A percentile compares a stretch with the other conserved stretches of the same genome.
Conservation (phyloP, 2,888 invertebrate genomes). For the Chydorus sphaericus region DNA sequence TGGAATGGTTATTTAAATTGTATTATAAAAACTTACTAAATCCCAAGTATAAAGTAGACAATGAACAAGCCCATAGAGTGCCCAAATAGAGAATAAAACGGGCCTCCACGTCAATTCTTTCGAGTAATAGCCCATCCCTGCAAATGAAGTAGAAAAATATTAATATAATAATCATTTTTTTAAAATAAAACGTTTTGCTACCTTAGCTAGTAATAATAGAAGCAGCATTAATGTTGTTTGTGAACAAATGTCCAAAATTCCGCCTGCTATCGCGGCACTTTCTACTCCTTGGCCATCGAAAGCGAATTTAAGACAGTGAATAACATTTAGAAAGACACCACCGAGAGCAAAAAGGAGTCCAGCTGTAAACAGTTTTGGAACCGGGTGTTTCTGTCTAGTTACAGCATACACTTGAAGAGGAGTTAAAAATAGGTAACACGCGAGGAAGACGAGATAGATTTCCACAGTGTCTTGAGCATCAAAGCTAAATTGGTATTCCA, state of each 20-base stretch:
- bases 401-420: conserved; percentile 86
- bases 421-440: conserved; percentile 69
- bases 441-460: conserved; percentile 72
- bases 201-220: conserved; percentile 76
- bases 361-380: conserved; percentile 76
- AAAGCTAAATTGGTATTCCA: conserved; percentile 91
- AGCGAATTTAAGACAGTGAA: conserved; percentile 79
- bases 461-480: conserved; percentile 82
- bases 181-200: no score
- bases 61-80: conserved; percentile 78
- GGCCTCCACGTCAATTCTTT: conserved; percentile 72
- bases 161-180: no score
- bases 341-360: conserved; percentile 72
- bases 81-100: conserved; percentile 73
- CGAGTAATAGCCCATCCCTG: conserved; percentile 95
- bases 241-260: conserved; percentile 80
- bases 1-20: not conserved
- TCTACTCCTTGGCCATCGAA: conserved; percentile 77
- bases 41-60: conserved; percentile 91
- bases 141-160: no score
- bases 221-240: conserved; percentile 87
- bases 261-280: conserved; percentile 68
- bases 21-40: conserved; percentile 48
- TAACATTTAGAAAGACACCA: conserved; percentile 69
- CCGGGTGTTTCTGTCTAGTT: conserved; percentile 72